These are phyloP conservation scores for Strigamia transsilvanica DNA, from an alignment of 2,888 invertebrate genomes.

Conservation along the genomic window DNA sequence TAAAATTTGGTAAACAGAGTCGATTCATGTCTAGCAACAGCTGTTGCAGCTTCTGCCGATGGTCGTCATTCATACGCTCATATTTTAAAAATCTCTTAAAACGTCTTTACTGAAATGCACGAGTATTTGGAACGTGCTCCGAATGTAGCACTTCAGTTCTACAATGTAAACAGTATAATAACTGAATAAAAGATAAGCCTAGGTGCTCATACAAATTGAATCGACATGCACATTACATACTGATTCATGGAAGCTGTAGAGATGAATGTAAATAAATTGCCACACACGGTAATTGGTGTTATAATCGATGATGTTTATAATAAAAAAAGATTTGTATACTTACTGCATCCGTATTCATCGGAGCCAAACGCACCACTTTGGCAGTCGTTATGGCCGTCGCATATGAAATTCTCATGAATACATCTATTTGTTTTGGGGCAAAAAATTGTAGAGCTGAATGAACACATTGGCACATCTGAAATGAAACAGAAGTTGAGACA, in stretches of 20 bases:
- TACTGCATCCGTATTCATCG: constrained; percentile 65
- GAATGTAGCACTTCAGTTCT: neutral
- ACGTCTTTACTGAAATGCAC: neutral
- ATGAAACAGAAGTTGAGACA: neutral
- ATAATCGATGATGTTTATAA: neutral
- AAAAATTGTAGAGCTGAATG: constrained; percentile 57
- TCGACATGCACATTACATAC: constrained; percentile 5
- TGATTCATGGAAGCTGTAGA: neutral
- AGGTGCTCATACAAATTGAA: constrained; percentile 13
- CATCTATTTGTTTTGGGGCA: constrained; percentile 61
- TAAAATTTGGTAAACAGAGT: neutral
- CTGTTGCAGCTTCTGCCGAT: constrained; percentile 14
- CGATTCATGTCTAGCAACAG: neutral
- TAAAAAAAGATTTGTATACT: constrained; percentile 54
- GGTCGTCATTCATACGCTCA: neutral
- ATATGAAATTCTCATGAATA: constrained; percentile 63
- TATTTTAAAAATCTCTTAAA: constrained; percentile 21
- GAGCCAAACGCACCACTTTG: constrained; percentile 63
- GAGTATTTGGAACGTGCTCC: neutral
- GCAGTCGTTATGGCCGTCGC: constrained; percentile 66
- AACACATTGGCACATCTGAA: constrained; percentile 50
- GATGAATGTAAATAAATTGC: neutral
- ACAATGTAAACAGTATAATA: constrained; percentile 10
- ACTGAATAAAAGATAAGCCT: constrained; percentile 20
- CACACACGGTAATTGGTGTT: neutral